Conservation (phyloP, 92 coral and sea anemone genomes). For the Meandrina meandrites region DNA sequence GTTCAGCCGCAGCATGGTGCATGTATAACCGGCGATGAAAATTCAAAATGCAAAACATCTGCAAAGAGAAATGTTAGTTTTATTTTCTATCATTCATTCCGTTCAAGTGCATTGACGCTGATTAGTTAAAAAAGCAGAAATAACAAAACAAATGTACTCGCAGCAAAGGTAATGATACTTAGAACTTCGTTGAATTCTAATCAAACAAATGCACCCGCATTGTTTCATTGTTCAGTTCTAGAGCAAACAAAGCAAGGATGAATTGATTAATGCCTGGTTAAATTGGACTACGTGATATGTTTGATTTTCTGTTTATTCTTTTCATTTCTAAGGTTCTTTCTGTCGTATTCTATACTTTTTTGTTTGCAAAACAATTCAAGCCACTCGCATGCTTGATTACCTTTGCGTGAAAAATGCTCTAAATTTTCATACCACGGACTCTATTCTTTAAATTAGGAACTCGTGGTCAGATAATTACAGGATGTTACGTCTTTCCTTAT, state of each 20-base stretch:
- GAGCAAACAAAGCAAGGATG: background rate
- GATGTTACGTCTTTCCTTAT: slow-evolving; percentile 7
- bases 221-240: background rate
- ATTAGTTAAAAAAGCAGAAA: too few species aligned
- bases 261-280: background rate
- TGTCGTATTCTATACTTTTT: background rate
- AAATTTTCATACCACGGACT: background rate
- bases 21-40: background rate
- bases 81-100: background rate
- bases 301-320: slow-evolving; percentile 1
- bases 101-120: too few species aligned
- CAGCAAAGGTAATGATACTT: too few species aligned
- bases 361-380: slow-evolving; percentile 16
- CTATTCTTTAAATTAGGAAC: background rate
- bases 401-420: background rate
- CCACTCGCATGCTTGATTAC: background rate
- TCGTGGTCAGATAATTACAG: background rate
- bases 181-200: background rate
- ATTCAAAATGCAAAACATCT: background rate
- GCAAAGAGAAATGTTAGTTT: background rate
- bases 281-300: slow-evolving; percentile 26
- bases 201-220: background rate
- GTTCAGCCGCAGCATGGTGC: background rate
- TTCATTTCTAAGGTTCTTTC: background rate
- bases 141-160: too few species aligned